Base-by-base conservation (phyloP, 2,113 vertebrate species). In the Sphyrna mokarran region DNA sequence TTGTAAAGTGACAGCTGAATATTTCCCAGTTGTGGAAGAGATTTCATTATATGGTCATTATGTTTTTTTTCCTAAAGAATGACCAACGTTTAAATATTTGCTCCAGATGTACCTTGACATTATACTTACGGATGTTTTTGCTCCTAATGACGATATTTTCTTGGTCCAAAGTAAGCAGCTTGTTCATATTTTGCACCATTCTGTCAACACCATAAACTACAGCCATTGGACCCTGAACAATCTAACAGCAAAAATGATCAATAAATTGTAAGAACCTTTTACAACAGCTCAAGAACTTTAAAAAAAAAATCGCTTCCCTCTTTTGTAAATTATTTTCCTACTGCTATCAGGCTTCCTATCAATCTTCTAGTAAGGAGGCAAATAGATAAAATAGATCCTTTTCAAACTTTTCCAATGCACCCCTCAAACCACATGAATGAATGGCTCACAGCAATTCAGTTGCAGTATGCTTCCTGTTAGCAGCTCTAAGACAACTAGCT, bases 161-260 rank as follows among this genome's bases (percentile, higher is more conserved):
- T n/a, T 90, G 97, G 76, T 97, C 97, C 0, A 96, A 20, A 23
- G 97, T 97, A 96, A 99, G 97, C 85, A 96, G 91, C 0, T 97
- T 97, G 95, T 98, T 97, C 68, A 99, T 96, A 96, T 97, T 98
- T 96, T 97, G 97, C 33, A 97, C 97, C 98, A 99, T 98, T 29
- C 87, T 97, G 97, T 98, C 98, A 0, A 98, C 97, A 14, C 97
- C 98, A 37, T 97, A 97, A 43, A 99, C 97, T 96, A 99, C 97
- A 13, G 98, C 97, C 99, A 98, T 98, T 48, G 98, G 98, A 29
- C 98, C 98, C 2, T 97, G 97, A n/a, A 98, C 97, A 95, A 98
- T 97, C 98, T 99, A 96, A 96, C 95, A 96, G 66, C 29, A 93
- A 37, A n/a, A 18, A 66, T 93, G 18, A 66, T 66, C 63, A 93